phyloP scores from a whole-genome alignment of 2,113 vertebrate species.

The Scolopax mira region DNA sequence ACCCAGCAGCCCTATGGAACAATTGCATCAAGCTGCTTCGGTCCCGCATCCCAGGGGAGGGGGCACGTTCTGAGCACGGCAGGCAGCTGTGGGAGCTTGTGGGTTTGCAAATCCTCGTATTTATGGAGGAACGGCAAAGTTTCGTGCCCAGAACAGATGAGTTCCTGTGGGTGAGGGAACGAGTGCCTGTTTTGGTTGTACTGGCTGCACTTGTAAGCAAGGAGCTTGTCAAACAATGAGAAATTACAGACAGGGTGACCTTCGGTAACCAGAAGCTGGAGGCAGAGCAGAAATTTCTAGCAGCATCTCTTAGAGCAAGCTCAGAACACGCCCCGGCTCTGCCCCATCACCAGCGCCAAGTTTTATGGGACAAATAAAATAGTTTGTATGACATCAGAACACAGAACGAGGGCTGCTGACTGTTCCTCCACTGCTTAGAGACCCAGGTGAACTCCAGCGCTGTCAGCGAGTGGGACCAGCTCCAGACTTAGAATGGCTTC shows the following conservation, averaged over 20 bases:
- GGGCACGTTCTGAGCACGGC: not conserved
- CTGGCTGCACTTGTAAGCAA: not conserved
- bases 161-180: not conserved
- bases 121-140: not conserved
- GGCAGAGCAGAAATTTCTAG: not conserved
- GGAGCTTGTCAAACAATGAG: not conserved
- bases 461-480: not conserved
- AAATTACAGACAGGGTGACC: not conserved
- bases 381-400: not conserved
- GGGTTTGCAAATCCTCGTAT: not conserved
- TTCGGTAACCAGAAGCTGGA: not conserved
- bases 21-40: slow-evolving; percentile 23
- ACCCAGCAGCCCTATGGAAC: slow-evolving; percentile 32
- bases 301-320: not conserved
- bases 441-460: not conserved
- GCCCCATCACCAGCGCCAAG: not conserved
- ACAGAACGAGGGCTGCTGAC: not conserved
- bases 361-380: not conserved
- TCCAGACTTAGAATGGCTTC: not conserved
- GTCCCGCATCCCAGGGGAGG: slow-evolving; percentile 33
- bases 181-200: not conserved
- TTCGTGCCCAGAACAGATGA: not conserved
- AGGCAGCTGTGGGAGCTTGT: slow-evolving; percentile 36
- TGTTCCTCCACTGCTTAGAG: not conserved
- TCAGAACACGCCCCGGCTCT: not conserved